Evolutionary conservation across 2,797 vertebrate species (phyloP).

Genomic region (Dendrocincla tyrannina): DNA sequence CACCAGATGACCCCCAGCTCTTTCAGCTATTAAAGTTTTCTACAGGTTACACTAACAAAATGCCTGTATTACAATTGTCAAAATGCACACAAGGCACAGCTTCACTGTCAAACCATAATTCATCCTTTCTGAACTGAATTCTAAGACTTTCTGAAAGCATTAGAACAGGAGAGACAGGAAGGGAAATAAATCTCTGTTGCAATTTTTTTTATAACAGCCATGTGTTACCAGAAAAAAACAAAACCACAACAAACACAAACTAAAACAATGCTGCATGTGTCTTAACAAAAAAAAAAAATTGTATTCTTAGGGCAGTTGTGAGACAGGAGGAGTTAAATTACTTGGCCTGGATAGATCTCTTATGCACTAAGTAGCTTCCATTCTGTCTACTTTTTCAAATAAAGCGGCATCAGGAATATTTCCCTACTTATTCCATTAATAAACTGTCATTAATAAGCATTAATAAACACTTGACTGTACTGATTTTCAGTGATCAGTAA

Average conservation of each 20-base stretch:
- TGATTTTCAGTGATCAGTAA: not conserved
- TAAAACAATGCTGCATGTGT: not conserved
- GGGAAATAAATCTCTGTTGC: not conserved
- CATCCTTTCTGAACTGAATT: not conserved
- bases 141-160: not conserved
- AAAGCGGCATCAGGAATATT: not conserved
- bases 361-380: not conserved
- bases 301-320: not conserved
- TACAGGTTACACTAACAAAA: not conserved
- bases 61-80: not conserved
- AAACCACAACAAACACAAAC: not conserved
- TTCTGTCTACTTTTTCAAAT: not conserved
- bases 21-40: not conserved
- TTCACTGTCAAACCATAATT: not conserved
- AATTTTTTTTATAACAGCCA: not conserved
- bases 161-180: not conserved
- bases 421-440: not conserved
- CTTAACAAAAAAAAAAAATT: not conserved
- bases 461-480: not conserved
- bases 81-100: not conserved
- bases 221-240: not conserved
- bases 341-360: not conserved
- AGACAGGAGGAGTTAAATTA: not conserved
- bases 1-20: not conserved
- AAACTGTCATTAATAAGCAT: not conserved